Evolutionary conservation across 2,797 vertebrate genomes (phyloP), one percentile per base, ranked within the genome.

Genomic region (Mico argentatus): DNA sequence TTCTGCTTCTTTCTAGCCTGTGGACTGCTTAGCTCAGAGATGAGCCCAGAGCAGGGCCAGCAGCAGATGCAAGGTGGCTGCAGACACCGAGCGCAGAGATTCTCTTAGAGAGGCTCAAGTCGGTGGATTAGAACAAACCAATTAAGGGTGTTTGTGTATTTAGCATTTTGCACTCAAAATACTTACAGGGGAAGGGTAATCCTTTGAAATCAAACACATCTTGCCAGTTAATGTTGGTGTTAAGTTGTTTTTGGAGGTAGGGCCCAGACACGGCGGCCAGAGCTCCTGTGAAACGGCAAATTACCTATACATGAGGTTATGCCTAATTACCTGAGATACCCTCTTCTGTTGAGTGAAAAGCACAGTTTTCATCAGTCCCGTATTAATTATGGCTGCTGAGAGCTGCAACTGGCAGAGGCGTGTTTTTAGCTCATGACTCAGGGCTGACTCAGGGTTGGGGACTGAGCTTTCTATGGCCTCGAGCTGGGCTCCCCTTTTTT

Each of bases 361-460:
- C 87, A 97, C 79, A 97, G 95, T 98, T 98, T 98, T 98, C 97
- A 96, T 94, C 98, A 97, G 96, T 96, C 97, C 97, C 26, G 83
- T 95, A 96, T 98, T 98, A 98, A 98, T 98, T 96, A 98, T 90
- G 97, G 98, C 98, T 97, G 97, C 97, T 0, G 26, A 98, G 98
- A 98, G 98, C 98, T 95, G 98, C 97, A 97, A 97, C 97, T 98
- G 98, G 98, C 98, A 98, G 96, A 97, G 97, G 97, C 91, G 73
- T 97, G 98, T 96, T 98, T 91, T 98, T 81, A 55, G 97, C 97
- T 97, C 95, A 84, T 98, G 98, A 98, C 98, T 99, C 98, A 99
- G 97, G 96, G 97, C 96, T 99, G 98, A 98, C 98, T 98, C 98
- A 98, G 92, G 93, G 39, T 91, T 97, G 97, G 96, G 98, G 98